Base-by-base conservation (phyloP, 2,888 invertebrate genomes). In the Theretra japonica region DNA sequence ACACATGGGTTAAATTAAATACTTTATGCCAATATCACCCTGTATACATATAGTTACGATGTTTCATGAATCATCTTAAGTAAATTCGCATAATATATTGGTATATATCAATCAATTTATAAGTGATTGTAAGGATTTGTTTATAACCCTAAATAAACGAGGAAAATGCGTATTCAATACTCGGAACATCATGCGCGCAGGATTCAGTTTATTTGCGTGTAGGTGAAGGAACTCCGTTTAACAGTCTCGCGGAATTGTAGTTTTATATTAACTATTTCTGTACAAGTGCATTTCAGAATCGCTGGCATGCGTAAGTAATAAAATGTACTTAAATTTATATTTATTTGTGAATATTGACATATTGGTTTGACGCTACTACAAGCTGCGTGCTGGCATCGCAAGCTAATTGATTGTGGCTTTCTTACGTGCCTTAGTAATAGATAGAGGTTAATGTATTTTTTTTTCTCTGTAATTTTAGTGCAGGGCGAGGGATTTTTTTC, bases 301-400 rank as follows among this genome's bases (percentile, higher is more conserved):
- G 77, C 77, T 81, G 83, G 70, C 65, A 33, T 68, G 59, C 82
- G 83, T 77, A 76, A 77, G 83, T 84, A 77, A 88, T 90, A 89
- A 91, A 90, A 85, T 86, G 82, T 83, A 80, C 82, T 83, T 83
- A 86, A 88, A 88, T 83, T 80, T 65, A 68, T 70, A 72, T 72
- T 65, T 70, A 68, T 73, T 73, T 68, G 50, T 33, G 41, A 59
- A 23, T 53, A 41, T 2, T 4, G 33, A 48, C 33, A 72, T 30
- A 72, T 15, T 72, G 23, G 15, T n/a, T 6, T 60, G 2, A 69
- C 72, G 50, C 60, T 53, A 69, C 30, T 23, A 23, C 28, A 53
- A 28, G 69, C 59, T n/a, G 41, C 69, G 30, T 30, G 41, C 17
- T 33, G 1, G 15, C 11, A 41, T 15, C 5, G 48, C 6, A 23